Base-by-base conservation (phyloP, 2,888 invertebrate species). In the Neuroscelio doddi region DNA sequence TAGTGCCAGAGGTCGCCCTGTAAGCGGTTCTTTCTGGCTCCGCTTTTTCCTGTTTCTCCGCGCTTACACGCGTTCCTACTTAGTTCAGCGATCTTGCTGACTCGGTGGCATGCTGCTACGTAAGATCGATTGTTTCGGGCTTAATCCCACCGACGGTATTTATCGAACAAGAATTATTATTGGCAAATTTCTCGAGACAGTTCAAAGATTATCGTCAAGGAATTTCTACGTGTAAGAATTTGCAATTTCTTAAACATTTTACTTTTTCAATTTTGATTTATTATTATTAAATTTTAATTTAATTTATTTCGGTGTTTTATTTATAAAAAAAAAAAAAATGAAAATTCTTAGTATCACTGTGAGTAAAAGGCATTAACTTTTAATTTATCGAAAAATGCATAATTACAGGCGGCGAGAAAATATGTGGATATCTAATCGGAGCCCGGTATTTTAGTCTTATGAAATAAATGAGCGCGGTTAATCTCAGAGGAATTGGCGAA, bases 391-490 rank as follows among this genome's bases (percentile, higher is more conserved):
- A 65, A 65, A 65, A 65, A 49, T 38, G 44, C 36, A 32, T 62
- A 66, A 66, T 66, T 66, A 56, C 66, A 50, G 27, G 42, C 66
- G 46, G 62, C 52, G 32, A 44, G 61, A 44, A 66, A 66, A 66
- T 62, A 66, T 50, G 66, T 62, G 66, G 62, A 66, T 66, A 66
- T 66, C 66, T 66, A 66, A 66, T 66, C 66, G 66, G 57, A 34
- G 57, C 61, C 65, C 49, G 47, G 57, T 49, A 50, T 66, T 62
- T 66, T 62, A 62, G 56, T 45, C 65, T 66, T 61, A 66, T 66
- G 61, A 66, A 66, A 66, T 66, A 62, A 66, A 66, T 57, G 65
- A 57, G 65, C 65, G 65, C 65, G 65, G 65, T 66, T 66, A 62
- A 51, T 66, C 61, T 66, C 65, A 57, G 61, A 66, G 65, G 65